Conservation (phyloP, 1,140 invertebrate species). For the Aphelinus atriplicis region DNA sequence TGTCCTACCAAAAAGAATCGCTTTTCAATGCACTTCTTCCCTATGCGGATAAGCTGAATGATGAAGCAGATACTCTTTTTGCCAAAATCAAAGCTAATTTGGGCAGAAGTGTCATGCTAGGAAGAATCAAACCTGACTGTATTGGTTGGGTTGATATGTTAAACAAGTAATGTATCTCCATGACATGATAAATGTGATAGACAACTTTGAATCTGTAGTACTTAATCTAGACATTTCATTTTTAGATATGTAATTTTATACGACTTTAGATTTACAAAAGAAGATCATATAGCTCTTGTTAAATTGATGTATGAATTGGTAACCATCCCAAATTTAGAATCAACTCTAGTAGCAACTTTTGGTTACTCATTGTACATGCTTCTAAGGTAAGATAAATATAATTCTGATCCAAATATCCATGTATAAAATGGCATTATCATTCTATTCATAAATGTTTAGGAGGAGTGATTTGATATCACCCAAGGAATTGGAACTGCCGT, state of each 20-base stretch:
- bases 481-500: constrained; percentile 83
- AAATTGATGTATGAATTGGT: constrained; percentile 83
- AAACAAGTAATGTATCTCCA: constrained; percentile 67
- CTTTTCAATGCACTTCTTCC: constrained; percentile 75
- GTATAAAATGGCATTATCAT: neutral
- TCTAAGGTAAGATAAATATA: constrained; percentile 13
- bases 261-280: constrained; percentile 88
- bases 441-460: constrained; percentile 64
- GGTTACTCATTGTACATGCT: constrained; percentile 67
- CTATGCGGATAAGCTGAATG: constrained; percentile 73
- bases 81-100: constrained; percentile 77
- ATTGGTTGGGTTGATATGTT: constrained; percentile 71
- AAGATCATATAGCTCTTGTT: constrained; percentile 88
- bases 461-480: constrained; percentile 81
- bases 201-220: constrained; percentile 44
- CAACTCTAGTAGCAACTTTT: constrained; percentile 74
- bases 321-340: constrained; percentile 68
- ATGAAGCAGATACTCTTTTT: constrained; percentile 71
- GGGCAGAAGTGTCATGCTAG: constrained; percentile 72
- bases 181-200: too few relatives aligned
- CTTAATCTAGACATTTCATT: constrained; percentile 45
- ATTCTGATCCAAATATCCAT: neutral
- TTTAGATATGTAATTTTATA: constrained; percentile 83
- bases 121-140: constrained; percentile 76
- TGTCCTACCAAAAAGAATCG: constrained; percentile 69